Evolutionary conservation across 1,140 invertebrate genomes (phyloP).

Genomic region (Drosophila tsacasi): DNA sequence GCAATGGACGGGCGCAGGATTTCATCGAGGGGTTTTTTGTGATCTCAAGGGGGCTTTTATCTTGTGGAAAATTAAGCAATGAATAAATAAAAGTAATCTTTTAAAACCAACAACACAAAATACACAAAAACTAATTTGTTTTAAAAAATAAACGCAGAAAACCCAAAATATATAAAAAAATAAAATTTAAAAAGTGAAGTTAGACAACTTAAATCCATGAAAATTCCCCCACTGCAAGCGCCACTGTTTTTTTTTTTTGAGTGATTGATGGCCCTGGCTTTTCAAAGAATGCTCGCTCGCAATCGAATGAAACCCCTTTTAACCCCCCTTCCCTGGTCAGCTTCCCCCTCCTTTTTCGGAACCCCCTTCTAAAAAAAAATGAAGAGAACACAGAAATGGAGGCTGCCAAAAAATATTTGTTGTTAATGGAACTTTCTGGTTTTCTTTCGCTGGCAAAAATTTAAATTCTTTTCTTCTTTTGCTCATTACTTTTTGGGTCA

Average conservation of each 20-base stretch:
- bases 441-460: slow-evolving; percentile 69
- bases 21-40: neutral
- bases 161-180: too few species aligned
- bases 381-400: slow-evolving; percentile 56
- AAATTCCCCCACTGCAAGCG: neutral
- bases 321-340: slow-evolving; percentile 3
- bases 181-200: too few species aligned
- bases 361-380: slow-evolving; percentile 34
- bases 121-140: too few species aligned
- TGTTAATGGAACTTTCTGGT: slow-evolving; percentile 80
- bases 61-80: neutral
- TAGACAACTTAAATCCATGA: too few species aligned
- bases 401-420: slow-evolving; percentile 78
- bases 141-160: too few species aligned
- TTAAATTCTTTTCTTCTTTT: slow-evolving; percentile 53
- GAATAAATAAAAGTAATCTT: too few species aligned
- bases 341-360: slow-evolving; percentile 23
- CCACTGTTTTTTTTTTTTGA: slow-evolving; percentile 21
- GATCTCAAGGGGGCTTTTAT: slow-evolving; percentile 6
- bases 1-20: neutral
- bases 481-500: slow-evolving; percentile 55
- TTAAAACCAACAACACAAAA: too few species aligned
- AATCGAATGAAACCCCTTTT: slow-evolving; percentile 12
- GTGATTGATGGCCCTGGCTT: slow-evolving; percentile 69
- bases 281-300: slow-evolving; percentile 65